These are phyloP conservation scores for Peromyscus maniculatus DNA, from an alignment of 2,113 vertebrate species.

Conservation along the genomic window DNA sequence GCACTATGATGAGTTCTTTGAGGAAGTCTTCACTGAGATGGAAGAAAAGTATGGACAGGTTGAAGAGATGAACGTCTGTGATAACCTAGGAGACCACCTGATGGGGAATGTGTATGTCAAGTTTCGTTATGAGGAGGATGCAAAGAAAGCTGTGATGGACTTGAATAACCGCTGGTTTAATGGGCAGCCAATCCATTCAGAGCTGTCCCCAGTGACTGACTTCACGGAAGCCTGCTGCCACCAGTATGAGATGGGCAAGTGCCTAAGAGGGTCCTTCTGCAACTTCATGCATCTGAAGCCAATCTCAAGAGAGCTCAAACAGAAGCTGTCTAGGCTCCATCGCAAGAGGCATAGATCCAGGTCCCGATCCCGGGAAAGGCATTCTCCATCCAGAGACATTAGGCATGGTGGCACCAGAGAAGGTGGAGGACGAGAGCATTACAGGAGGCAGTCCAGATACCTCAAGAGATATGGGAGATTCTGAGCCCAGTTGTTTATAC, in stretches of 20 bases:
- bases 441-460: slow-evolving; percentile 95
- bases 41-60: slow-evolving; percentile 99
- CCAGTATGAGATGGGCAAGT: slow-evolving; percentile 99
- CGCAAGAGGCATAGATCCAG: slow-evolving; percentile 97
- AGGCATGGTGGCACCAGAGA: slow-evolving; percentile 85
- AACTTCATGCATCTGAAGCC: slow-evolving; percentile 99
- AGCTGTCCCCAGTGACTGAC: slow-evolving; percentile 99
- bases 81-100: slow-evolving; percentile 97
- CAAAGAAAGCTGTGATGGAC: slow-evolving; percentile 98
- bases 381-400: slow-evolving; percentile 94
- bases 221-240: slow-evolving; percentile 99
- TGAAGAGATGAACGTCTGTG: slow-evolving; percentile 99
- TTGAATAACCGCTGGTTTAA: slow-evolving; percentile 99
- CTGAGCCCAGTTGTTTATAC: slow-evolving; percentile 91
- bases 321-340: slow-evolving; percentile 95
- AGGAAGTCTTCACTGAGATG: slow-evolving; percentile 99
- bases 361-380: slow-evolving; percentile 94
- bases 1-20: slow-evolving; percentile 92
- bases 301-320: slow-evolving; percentile 95
- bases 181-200: slow-evolving; percentile 96
- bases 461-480: slow-evolving; percentile 96
- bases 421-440: slow-evolving; percentile 91
- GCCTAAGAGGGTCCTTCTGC: slow-evolving; percentile 97
- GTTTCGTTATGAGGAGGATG: slow-evolving; percentile 98
- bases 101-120: slow-evolving; percentile 99